A percentile compares a stretch with the other conserved stretches of the same genome.
phyloP scores from a whole-genome alignment of 2,797 vertebrate genomes.

The Harpagifer antarcticus region DNA sequence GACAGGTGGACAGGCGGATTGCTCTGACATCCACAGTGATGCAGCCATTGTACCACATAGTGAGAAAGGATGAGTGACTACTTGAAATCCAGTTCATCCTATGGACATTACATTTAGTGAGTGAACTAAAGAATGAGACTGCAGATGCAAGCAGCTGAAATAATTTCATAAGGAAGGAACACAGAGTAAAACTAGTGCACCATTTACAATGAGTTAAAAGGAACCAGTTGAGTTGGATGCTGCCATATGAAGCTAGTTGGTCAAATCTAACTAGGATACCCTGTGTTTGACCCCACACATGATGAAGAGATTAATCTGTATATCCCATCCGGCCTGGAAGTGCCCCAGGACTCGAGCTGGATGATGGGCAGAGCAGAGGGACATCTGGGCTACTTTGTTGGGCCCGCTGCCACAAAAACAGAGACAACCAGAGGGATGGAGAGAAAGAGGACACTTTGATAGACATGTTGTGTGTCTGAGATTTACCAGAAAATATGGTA shows the following conservation, averaged over 20 bases:
- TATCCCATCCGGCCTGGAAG: background rate
- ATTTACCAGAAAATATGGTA: background rate
- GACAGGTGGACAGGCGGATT: background rate
- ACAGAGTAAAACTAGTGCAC: background rate
- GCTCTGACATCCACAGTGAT: background rate
- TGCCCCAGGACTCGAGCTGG: background rate
- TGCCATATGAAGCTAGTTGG: background rate
- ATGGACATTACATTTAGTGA: background rate
- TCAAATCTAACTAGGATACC: background rate
- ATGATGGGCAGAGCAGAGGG: background rate
- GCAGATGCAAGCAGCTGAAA: background rate
- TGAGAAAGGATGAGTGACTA: background rate
- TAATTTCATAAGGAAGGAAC: background rate
- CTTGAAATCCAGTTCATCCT: background rate
- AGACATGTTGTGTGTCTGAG: background rate
- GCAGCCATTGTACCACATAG: background rate
- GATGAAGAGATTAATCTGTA: background rate
- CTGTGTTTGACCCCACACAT: background rate
- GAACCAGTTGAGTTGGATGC: background rate
- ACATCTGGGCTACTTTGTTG: background rate
- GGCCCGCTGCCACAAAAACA: background rate
- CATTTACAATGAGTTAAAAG: background rate
- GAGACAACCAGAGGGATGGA: background rate
- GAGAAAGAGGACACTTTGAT: background rate
- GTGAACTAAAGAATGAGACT: background rate